Evolutionary conservation across 2,113 vertebrate species (phyloP).

Genomic region (Noctilio leporinus): DNA sequence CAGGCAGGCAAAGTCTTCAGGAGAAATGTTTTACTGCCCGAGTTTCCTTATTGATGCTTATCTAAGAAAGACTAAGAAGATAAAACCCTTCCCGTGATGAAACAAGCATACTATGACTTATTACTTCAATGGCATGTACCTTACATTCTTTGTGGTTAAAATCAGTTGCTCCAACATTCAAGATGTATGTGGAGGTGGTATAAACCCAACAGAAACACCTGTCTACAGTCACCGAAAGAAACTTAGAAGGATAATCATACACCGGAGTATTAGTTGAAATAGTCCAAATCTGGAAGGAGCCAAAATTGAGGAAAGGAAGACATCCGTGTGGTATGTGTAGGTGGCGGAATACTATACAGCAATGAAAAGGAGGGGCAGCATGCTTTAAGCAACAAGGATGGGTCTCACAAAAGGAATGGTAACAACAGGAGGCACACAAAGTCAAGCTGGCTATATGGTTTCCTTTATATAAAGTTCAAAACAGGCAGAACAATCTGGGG

Average conservation of each 20-base stretch:
- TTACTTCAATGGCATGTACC: neutral
- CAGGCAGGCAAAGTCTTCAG: slow-evolving; percentile 58
- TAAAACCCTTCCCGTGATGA: slow-evolving; percentile 51
- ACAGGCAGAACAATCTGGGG: neutral
- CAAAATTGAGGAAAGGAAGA: too few species aligned
- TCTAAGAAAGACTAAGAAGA: slow-evolving; percentile 66
- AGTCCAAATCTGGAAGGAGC: neutral
- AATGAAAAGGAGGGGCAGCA: neutral
- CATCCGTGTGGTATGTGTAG: neutral
- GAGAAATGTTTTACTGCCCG: slow-evolving; percentile 62
- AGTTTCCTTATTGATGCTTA: slow-evolving; percentile 71
- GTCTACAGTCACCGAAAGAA: neutral
- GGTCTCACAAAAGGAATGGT: neutral
- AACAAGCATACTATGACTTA: neutral
- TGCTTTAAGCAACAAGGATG: neutral
- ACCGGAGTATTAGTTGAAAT: neutral
- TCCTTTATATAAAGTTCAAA: neutral
- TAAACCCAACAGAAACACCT: neutral
- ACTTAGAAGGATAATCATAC: neutral
- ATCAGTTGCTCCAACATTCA: neutral
- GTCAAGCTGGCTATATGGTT: neutral
- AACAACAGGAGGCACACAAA: neutral
- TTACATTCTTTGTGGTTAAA: neutral
- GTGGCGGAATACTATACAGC: neutral
- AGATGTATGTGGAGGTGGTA: too few species aligned